phyloP scores from a whole-genome alignment of 1,140 invertebrate genomes.

The Ips typographus region DNA sequence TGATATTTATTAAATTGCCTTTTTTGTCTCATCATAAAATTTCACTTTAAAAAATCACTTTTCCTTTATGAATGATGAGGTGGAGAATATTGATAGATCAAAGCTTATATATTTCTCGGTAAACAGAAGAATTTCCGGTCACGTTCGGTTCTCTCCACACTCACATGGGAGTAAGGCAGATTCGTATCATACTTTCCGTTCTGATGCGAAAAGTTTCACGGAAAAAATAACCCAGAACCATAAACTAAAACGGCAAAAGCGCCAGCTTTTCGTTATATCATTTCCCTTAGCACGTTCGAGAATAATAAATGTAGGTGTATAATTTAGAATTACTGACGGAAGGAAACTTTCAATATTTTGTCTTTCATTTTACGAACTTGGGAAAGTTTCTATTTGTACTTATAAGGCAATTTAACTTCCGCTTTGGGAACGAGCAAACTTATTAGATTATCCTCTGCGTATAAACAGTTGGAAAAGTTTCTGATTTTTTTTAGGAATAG shows the following conservation, averaged over 20 bases:
- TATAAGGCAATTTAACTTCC: background rate
- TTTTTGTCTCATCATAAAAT: background rate
- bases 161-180: slow-evolving; percentile 23
- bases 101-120: slow-evolving; percentile 24
- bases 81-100: slow-evolving; percentile 33
- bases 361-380: background rate
- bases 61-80: slow-evolving; percentile 29
- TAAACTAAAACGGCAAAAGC: slow-evolving; percentile 23
- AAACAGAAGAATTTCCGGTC: slow-evolving; percentile 18
- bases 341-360: background rate
- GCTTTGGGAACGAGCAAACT: background rate
- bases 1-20: background rate
- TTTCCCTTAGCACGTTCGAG: slow-evolving; percentile 2
- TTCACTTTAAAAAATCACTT: slow-evolving; percentile 21
- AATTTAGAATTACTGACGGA: background rate
- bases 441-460: background rate
- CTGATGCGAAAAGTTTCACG: slow-evolving; percentile 12
- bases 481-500: no score
- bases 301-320: slow-evolving; percentile 6
- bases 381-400: slow-evolving; percentile 4
- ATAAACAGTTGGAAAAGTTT: no score
- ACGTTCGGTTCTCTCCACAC: slow-evolving; percentile 14
- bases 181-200: slow-evolving; percentile 19
- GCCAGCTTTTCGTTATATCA: slow-evolving; percentile 18
- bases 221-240: slow-evolving; percentile 24